phyloP scores from a whole-genome alignment of 2,113 vertebrate species.

The Marmota flaviventris region DNA sequence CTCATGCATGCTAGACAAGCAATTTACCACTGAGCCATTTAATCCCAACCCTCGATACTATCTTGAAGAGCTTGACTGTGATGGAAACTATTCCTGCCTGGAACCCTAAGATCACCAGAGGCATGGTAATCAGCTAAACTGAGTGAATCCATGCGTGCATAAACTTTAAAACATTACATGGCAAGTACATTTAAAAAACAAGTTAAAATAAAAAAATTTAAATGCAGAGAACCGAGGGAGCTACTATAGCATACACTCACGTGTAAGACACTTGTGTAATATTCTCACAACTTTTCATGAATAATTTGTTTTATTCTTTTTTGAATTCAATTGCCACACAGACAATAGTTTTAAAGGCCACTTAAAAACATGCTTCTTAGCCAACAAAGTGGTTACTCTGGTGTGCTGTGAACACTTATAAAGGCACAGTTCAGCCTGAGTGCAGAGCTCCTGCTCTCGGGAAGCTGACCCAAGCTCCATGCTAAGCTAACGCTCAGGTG shows the following conservation, averaged over 20 bases:
- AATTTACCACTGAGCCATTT: too few relatives aligned
- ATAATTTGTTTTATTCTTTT: neutral
- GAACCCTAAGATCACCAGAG: neutral
- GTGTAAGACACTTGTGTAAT: too few relatives aligned
- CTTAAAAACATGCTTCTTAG: too few relatives aligned
- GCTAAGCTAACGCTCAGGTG: fast-evolving
- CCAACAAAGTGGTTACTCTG: neutral
- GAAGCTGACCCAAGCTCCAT: neutral
- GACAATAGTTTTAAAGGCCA: neutral
- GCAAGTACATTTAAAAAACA: neutral
- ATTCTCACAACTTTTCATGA: neutral
- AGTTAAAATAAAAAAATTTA: neutral
- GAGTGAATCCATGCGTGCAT: neutral
- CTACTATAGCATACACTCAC: fast-evolving
- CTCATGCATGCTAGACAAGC: too few relatives aligned
- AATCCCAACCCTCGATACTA: too few relatives aligned
- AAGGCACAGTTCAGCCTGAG: neutral
- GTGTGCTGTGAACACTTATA: neutral
- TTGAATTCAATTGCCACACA: neutral
- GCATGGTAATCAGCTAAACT: neutral
- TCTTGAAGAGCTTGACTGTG: too few relatives aligned
- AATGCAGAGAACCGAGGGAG: fast-evolving
- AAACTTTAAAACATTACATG: neutral
- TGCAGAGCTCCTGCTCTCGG: fast-evolving
- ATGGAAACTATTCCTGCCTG: too few relatives aligned